These are phyloP conservation scores for Peromyscus melanophrys DNA, from an alignment of 2,797 vertebrate genomes.

Conservation along the genomic window DNA sequence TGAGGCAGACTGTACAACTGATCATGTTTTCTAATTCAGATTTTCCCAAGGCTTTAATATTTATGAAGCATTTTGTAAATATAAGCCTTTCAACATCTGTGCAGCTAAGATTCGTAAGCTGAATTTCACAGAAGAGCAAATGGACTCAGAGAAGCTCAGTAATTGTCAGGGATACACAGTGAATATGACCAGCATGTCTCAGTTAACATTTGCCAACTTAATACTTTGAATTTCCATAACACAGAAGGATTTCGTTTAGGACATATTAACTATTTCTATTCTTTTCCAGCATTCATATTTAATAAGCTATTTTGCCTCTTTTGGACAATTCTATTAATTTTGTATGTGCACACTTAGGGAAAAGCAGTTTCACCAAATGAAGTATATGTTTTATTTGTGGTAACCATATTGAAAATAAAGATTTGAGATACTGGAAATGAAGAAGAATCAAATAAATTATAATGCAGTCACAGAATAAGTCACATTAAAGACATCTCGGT, in stretches of 20 bases:
- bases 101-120: conserved; percentile 34
- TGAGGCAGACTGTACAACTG: not conserved
- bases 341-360: not conserved
- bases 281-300: conserved; percentile 10
- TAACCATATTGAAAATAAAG: conserved; percentile 36
- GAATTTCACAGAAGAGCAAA: conserved; percentile 35
- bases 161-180: not conserved
- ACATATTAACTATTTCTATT: not conserved
- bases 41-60: conserved; percentile 32
- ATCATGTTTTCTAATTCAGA: conserved; percentile 21
- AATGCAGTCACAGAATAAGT: not conserved
- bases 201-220: conserved; percentile 6
- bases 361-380: not conserved
- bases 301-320: conserved; percentile 17
- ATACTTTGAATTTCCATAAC: not conserved
- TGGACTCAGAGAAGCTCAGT: not conserved
- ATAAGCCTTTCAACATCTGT: not conserved
- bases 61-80: conserved; percentile 56
- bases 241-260: not conserved
- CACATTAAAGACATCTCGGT: not conserved
- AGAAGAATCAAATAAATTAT: not conserved
- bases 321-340: not conserved
- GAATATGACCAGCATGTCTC: not conserved
- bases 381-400: not conserved
- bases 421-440: not conserved